A percentile compares a stretch with the other conserved stretches of the same genome.
Conservation (phyloP, 2,888 invertebrate species). For the Brassicogethes aeneus region DNA sequence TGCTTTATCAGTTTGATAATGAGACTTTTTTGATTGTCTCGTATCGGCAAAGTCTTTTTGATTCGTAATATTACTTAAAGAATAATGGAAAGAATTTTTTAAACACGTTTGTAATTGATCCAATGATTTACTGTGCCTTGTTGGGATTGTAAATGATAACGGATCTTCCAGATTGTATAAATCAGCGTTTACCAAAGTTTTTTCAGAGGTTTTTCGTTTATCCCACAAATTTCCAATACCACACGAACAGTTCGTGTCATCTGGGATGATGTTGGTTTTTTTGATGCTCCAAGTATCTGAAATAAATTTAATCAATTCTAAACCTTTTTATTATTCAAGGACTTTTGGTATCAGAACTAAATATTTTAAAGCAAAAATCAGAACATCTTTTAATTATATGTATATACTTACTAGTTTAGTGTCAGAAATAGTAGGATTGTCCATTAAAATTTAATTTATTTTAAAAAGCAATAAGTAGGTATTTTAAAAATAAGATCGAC, state of each 20-base stretch:
- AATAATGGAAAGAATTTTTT: conserved; percentile 24
- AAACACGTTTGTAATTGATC: conserved; percentile 59
- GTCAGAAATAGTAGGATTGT: too few relatives aligned
- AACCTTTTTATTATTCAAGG: too few relatives aligned
- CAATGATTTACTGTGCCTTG: conserved; percentile 70
- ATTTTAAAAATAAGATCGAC: too few relatives aligned
- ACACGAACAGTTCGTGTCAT: conserved; percentile 27
- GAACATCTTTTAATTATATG: too few relatives aligned
- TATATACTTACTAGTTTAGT: too few relatives aligned
- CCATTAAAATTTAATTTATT: too few relatives aligned
- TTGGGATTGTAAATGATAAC: conserved; percentile 20
- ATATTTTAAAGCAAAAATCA: too few relatives aligned
- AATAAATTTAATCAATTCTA: conserved; percentile 1
- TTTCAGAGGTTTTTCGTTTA: conserved; percentile 20
- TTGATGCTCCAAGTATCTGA: conserved; percentile 17
- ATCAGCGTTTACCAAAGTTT: conserved; percentile 18
- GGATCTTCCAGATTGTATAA: conserved; percentile 18
- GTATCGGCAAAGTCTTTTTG: conserved; percentile 7
- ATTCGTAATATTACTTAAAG: conserved; percentile 23
- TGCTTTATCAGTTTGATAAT: neutral
- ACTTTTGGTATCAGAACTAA: too few relatives aligned
- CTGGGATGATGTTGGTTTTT: conserved; percentile 17
- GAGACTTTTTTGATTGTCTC: conserved; percentile 10
- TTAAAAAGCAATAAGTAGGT: too few relatives aligned
- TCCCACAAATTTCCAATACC: conserved; percentile 27